These are phyloP conservation scores for Erethizon dorsatum DNA, from an alignment of 2,797 vertebrate species.

Conservation along the genomic window DNA sequence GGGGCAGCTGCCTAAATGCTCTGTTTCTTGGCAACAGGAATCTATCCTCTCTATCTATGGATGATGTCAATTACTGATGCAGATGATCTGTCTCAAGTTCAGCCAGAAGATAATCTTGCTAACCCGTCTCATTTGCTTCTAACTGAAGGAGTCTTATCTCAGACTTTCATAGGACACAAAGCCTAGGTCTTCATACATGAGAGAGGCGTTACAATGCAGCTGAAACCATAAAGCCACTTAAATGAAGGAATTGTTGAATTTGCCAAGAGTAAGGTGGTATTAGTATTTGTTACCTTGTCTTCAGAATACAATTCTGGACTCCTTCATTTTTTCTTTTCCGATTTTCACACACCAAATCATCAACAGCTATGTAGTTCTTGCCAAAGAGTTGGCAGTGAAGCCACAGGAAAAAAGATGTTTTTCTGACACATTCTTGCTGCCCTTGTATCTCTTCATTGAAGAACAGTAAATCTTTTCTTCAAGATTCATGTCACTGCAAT, in stretches of 20 bases:
- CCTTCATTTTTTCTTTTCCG: background rate
- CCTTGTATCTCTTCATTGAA: background rate
- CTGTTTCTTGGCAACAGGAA: background rate
- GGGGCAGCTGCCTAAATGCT: background rate
- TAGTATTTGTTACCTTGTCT: background rate
- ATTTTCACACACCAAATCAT: background rate
- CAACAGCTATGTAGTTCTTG: background rate
- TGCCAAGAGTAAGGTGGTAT: background rate
- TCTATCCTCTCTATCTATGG: background rate
- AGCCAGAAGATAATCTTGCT: background rate
- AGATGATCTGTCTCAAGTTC: conserved; percentile 3
- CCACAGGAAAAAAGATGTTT: background rate
- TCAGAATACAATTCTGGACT: background rate
- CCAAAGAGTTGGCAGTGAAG: background rate
- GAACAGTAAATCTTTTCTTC: background rate
- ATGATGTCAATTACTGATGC: background rate
- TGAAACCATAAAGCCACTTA: background rate
- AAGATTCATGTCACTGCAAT: background rate
- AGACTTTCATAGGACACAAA: background rate
- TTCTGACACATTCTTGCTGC: background rate
- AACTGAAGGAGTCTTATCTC: background rate
- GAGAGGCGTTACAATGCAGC: background rate
- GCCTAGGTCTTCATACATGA: background rate
- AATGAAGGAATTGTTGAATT: background rate
- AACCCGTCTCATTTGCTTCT: background rate